Base-by-base conservation (phyloP, 2,888 invertebrate species). In the Calephelis perditalis region DNA sequence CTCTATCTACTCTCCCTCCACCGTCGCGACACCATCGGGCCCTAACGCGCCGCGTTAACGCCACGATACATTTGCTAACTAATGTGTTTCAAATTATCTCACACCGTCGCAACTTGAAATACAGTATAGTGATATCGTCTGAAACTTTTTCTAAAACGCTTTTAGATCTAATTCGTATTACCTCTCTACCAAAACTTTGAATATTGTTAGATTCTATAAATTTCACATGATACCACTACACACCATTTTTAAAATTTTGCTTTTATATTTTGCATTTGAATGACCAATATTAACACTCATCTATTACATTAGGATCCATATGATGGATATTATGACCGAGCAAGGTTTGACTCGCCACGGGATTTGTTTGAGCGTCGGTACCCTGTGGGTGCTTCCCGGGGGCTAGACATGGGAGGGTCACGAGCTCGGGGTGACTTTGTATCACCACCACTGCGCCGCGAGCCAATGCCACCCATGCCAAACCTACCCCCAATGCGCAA, bases 331-430 rank as follows among this genome's bases (percentile, higher is more conserved):
- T 96, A 96, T 79, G 96, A 96, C 75, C 92, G 96, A 37, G 87
- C 87, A 66, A 90, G 96, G 68, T 95, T 95, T 70, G 96, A 96
- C 73, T 95, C 95, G 59, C 93, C 95, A 11, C 92, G 96, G 61
- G 96, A 96, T 73, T 83, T 96, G 73, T 96, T 95, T 78, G 96
- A 96, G 82, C 92, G 96, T 67, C 93, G 96, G 65, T 96, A 96
- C 84, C 92, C 94, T 0, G 91, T 91, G 84, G 91, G 91, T 62
- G 92, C 91, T 67, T 82, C 88, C 59, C 80, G 89, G 67, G 91
- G 91, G 68, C 80, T 92, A 74, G 92, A 92, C 72, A 76, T 92
- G 79, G 84, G 92, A 68, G 81, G 92, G 76, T 78, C 86, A 78
- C 77, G 90, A 77, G 92, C 88, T 0, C 92, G 94, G 60, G 92